Conservation (phyloP, 2,888 invertebrate species). For the Eupithecia centaureata region DNA sequence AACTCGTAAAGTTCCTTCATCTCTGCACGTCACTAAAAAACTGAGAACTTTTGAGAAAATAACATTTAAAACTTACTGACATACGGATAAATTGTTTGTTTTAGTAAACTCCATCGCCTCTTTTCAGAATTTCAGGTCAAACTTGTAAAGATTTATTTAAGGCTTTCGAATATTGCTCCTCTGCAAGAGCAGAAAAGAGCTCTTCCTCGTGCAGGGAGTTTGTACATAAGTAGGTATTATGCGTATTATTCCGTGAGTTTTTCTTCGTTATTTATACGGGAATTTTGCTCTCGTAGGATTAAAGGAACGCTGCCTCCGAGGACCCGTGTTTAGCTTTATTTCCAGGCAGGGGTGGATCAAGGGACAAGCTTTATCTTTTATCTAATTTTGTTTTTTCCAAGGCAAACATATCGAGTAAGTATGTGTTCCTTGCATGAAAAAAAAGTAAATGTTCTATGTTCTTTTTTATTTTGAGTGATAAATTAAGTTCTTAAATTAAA, state of each 20-base stretch:
- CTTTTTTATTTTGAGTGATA: not conserved
- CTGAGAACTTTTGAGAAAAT: not conserved
- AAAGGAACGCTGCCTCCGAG: conserved; percentile 23
- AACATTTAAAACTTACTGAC: not conserved
- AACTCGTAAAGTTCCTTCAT: not conserved
- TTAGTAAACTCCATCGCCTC: not conserved
- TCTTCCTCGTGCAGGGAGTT: no score
- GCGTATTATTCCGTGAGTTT: conserved; percentile 39
- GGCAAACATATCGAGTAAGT: no score
- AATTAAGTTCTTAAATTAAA: no score
- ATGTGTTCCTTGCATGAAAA: not conserved
- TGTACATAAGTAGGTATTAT: conserved; percentile 6
- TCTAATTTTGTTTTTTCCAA: not conserved
- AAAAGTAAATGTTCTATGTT: not conserved
- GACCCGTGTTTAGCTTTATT: conserved; percentile 26
- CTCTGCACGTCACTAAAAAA: not conserved
- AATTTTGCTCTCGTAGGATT: conserved; percentile 25
- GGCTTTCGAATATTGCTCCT: not conserved
- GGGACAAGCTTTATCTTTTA: not conserved
- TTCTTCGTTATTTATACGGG: conserved; percentile 35
- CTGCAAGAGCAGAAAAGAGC: no score
- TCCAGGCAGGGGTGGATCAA: conserved; percentile 16
- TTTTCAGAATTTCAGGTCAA: not conserved
- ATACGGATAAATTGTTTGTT: not conserved
- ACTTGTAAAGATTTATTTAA: not conserved